A percentile compares a stretch with the other conserved stretches of the same genome.
Evolutionary conservation across 2,797 vertebrate genomes (phyloP).

Genomic region (Ciconia nigra): DNA sequence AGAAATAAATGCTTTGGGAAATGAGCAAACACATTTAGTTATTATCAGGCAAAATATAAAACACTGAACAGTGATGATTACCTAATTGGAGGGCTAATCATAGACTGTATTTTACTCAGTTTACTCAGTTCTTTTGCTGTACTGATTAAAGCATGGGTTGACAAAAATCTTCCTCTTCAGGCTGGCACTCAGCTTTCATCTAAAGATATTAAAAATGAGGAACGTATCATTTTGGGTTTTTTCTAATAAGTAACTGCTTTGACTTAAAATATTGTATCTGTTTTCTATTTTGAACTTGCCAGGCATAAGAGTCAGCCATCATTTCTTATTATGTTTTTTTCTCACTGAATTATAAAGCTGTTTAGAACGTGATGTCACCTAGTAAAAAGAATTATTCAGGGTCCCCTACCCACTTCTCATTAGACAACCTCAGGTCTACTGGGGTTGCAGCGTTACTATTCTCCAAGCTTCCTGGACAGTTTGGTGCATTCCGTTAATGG

Average conservation of each 20-base stretch:
- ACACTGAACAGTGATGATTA: not conserved
- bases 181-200: not conserved
- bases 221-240: not conserved
- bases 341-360: not conserved
- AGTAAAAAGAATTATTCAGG: not conserved
- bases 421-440: not conserved
- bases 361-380: not conserved
- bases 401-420: not conserved
- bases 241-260: not conserved
- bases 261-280: not conserved
- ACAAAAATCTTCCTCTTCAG: not conserved
- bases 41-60: not conserved
- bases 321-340: not conserved
- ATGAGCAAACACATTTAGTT: not conserved
- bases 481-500: not conserved
- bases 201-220: not conserved
- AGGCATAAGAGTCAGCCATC: not conserved
- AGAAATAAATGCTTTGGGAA: not conserved
- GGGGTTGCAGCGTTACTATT: not conserved
- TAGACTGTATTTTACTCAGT: not conserved
- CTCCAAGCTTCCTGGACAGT: not conserved
- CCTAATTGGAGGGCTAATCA: not conserved
- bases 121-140: not conserved
- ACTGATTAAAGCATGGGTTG: not conserved
- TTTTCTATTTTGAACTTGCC: not conserved